These are phyloP conservation scores for Caenorhabditis uteleia DNA, from an alignment of 2,888 invertebrate species.

Conservation along the genomic window DNA sequence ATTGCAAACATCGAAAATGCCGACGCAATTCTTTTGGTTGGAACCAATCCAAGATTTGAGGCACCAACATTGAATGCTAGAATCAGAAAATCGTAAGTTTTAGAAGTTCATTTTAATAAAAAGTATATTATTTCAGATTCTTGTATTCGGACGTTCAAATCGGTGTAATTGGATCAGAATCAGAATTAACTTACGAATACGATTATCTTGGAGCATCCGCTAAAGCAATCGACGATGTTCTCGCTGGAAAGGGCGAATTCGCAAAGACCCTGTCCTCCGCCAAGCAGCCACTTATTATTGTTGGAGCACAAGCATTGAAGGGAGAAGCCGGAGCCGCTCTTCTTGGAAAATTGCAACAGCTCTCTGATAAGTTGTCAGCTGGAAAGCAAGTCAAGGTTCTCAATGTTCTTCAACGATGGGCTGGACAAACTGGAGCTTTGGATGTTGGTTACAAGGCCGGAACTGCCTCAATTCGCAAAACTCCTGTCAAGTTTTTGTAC, in stretches of 20 bases:
- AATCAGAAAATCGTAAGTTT: constrained; percentile 80
- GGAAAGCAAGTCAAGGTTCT: constrained; percentile 76
- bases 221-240: constrained; percentile 79
- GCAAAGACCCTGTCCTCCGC: constrained; percentile 73
- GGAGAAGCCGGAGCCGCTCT: constrained; percentile 80
- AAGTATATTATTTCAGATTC: constrained; percentile 73
- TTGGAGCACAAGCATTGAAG: constrained; percentile 86
- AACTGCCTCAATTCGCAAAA: constrained; percentile 53
- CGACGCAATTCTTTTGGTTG: constrained; percentile 88
- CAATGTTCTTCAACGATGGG: constrained; percentile 91
- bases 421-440: constrained; percentile 84
- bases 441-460: constrained; percentile 83
- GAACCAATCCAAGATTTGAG: constrained; percentile 95
- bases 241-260: constrained; percentile 76
- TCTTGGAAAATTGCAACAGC: constrained; percentile 58
- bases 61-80: constrained; percentile 94
- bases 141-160: constrained; percentile 88
- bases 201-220: constrained; percentile 85
- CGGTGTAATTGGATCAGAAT: constrained; percentile 85
- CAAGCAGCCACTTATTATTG: constrained; percentile 86
- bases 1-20: constrained; percentile 91
- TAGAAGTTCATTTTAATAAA: not conserved
- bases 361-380: constrained; percentile 34
- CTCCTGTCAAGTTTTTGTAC: constrained; percentile 78
- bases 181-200: constrained; percentile 91